Percentiles rank a stretch among this genome's conserved stretches.
Evolutionary conservation across 2,113 vertebrate genomes (phyloP).

Genomic region (Halichoeres trimaculatus): DNA sequence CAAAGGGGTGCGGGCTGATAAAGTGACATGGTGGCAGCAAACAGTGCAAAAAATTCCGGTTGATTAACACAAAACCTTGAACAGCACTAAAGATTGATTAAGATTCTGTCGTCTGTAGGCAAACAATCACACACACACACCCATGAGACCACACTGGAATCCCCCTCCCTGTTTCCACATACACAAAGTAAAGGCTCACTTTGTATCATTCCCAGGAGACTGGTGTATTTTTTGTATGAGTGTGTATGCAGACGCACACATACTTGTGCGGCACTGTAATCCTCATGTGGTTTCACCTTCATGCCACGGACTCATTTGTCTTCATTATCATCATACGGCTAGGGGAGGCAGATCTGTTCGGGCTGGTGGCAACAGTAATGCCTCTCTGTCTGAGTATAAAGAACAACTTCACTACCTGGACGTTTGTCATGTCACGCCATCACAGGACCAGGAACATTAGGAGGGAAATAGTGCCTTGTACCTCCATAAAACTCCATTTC

Average conservation of each 20-base stretch:
- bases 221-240: constrained; percentile 13
- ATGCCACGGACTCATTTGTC: constrained; percentile 69
- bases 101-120: constrained; percentile 13
- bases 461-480: constrained; percentile 25
- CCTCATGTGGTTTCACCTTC: constrained; percentile 66
- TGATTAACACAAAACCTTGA: constrained; percentile 13
- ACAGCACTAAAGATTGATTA: constrained; percentile 11
- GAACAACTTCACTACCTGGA: constrained; percentile 52
- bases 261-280: constrained; percentile 51
- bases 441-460: constrained; percentile 23
- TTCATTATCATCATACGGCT: constrained; percentile 71
- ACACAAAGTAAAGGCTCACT: constrained; percentile 37
- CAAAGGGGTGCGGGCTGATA: constrained; percentile 12
- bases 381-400: constrained; percentile 55
- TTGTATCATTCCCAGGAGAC: constrained; percentile 36
- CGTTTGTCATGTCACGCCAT: constrained; percentile 61
- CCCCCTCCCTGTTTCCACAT: constrained; percentile 11
- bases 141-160: constrained; percentile 32
- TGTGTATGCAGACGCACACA: constrained; percentile 16
- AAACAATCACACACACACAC: constrained; percentile 46
- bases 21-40: constrained; percentile 13
- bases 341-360: constrained; percentile 67
- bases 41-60: constrained; percentile 10
- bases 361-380: constrained; percentile 57
- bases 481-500: constrained; percentile 45